A percentile compares a stretch with the other conserved stretches of the same genome.
Conservation (phyloP, 2,888 invertebrate species). For the Copidosoma aretas region DNA sequence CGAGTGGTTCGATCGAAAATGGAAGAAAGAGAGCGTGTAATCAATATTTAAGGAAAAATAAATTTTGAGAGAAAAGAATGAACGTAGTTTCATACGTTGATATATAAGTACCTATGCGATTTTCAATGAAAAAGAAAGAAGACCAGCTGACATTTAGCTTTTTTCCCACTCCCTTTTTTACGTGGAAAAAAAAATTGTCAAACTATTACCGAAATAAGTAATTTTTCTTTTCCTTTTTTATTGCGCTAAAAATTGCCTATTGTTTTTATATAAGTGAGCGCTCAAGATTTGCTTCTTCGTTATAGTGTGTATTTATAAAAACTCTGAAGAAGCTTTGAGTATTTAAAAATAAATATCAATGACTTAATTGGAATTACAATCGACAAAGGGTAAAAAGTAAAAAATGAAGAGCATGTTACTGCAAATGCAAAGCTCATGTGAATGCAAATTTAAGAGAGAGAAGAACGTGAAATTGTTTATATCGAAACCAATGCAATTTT, state of each 20-base stretch:
- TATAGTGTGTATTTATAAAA: neutral
- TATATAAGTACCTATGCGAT: slow-evolving; percentile 17
- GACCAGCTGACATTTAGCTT: neutral
- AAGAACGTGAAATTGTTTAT: slow-evolving; percentile 31
- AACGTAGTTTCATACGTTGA: slow-evolving; percentile 35
- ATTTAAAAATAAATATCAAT: neutral
- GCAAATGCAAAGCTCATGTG: neutral
- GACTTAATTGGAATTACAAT: neutral
- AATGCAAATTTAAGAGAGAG: slow-evolving; percentile 24
- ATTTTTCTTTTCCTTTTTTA: neutral
- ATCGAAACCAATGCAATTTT: slow-evolving; percentile 31
- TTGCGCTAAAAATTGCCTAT: neutral
- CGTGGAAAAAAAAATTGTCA: neutral
- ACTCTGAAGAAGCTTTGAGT: neutral
- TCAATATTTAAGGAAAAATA: neutral
- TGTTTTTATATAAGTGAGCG: too few species aligned
- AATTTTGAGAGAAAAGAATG: slow-evolving; percentile 5
- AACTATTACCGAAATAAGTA: neutral
- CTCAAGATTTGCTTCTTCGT: too few species aligned
- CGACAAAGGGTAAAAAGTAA: neutral
- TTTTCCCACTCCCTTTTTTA: neutral
- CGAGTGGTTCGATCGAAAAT: neutral
- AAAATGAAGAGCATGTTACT: slow-evolving; percentile 18
- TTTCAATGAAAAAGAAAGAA: slow-evolving; percentile 12
- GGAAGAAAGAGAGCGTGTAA: neutral